A percentile compares a stretch with the other conserved stretches of the same genome.
Evolutionary conservation across 2,888 invertebrate species (phyloP).

Genomic region (Eucera pruinosa): DNA sequence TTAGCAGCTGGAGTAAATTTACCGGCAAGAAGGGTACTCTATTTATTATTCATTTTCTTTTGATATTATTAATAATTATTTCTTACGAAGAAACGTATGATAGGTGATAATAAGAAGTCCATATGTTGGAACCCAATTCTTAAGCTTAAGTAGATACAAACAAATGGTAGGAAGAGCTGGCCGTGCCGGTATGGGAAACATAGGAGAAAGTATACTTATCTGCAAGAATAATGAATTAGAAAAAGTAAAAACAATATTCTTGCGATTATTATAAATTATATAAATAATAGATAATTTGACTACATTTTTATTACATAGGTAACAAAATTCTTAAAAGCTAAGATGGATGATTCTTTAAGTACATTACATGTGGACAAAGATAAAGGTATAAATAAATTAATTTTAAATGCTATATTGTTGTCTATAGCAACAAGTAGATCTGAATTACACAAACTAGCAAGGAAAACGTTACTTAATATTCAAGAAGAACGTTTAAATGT

Average conservation of each 20-base stretch:
- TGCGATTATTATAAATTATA: neutral
- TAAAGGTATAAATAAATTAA: conserved; percentile 87
- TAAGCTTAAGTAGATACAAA: conserved; percentile 92
- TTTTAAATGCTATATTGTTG: conserved; percentile 90
- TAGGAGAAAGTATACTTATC: conserved; percentile 95
- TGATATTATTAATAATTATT: neutral
- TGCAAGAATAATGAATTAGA: conserved; percentile 87
- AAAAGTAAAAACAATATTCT: conserved; percentile 79
- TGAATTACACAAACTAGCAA: conserved; percentile 86
- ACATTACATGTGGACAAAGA: conserved; percentile 86
- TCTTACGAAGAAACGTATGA: conserved; percentile 21
- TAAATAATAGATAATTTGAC: neutral
- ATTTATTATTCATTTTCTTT: conserved; percentile 21
- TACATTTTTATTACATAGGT: conserved; percentile 82
- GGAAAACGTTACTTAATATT: conserved; percentile 88
- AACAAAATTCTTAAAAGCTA: conserved; percentile 86
- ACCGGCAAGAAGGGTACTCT: conserved; percentile 91
- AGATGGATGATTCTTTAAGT: conserved; percentile 89
- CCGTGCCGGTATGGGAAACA: conserved; percentile 92
- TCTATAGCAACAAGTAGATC: conserved; percentile 86
- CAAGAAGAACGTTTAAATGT: conserved; percentile 86
- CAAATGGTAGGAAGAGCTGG: conserved; percentile 99
- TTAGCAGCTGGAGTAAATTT: conserved; percentile 99
- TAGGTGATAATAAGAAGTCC: conserved; percentile 93
- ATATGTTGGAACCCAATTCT: conserved; percentile 90